These are phyloP conservation scores for Hylaeus volcanicus DNA, from an alignment of 1,140 invertebrate genomes.

Conservation along the genomic window DNA sequence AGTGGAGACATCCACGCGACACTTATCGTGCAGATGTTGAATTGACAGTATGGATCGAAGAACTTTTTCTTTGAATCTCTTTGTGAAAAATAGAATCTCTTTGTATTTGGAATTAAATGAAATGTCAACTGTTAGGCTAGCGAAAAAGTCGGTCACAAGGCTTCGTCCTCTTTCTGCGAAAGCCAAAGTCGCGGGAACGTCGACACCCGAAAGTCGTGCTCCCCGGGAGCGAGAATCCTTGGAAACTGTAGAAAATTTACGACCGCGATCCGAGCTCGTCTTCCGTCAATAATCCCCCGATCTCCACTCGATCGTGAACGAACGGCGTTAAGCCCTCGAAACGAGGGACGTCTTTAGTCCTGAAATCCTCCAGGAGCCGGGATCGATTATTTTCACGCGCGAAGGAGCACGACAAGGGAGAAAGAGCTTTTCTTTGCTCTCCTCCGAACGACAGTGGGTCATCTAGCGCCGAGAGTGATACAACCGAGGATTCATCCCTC, in stretches of 20 bases:
- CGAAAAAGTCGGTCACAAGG: no score
- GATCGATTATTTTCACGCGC: slow-evolving; percentile 53
- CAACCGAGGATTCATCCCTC: background rate
- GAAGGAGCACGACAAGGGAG: slow-evolving; percentile 25
- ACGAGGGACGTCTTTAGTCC: slow-evolving; percentile 1
- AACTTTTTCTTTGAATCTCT: no score
- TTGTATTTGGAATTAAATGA: no score
- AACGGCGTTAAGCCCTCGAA: background rate
- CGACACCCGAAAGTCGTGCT: no score
- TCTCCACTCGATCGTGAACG: slow-evolving; percentile 13
- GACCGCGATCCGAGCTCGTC: background rate
- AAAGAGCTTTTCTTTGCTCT: slow-evolving; percentile 39
- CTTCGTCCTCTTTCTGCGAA: no score
- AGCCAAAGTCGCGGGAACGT: no score
- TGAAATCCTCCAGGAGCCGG: background rate
- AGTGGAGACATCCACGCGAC: no score
- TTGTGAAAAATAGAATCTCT: no score
- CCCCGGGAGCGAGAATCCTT: no score
- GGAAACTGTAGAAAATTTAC: background rate
- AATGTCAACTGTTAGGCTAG: no score
- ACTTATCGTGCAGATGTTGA: no score
- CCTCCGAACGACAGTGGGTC: slow-evolving; percentile 46
- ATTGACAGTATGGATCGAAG: no score
- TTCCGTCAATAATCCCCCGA: background rate
- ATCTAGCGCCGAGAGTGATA: slow-evolving; percentile 44